Percentiles rank a stretch among this genome's conserved stretches.
Conservation (phyloP, 1,140 invertebrate species). For the Lordiphosa stackelbergi region DNA sequence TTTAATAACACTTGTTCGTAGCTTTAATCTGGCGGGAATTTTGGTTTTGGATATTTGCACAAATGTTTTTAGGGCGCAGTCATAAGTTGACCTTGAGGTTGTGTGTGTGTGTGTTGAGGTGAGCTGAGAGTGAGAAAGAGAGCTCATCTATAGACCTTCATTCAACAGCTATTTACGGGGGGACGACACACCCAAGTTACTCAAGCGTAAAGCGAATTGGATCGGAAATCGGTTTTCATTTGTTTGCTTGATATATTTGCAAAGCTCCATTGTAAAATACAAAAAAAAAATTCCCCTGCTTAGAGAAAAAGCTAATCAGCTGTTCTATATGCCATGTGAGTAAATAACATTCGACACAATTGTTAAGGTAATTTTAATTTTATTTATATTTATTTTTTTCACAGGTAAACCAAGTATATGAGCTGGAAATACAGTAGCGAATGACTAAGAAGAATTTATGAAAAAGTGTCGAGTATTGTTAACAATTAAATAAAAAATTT, state of each 20-base stretch:
- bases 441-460: not conserved
- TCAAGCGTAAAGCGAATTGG: slow-evolving; percentile 49
- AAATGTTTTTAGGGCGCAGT: slow-evolving; percentile 34
- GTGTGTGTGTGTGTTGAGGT: slow-evolving; percentile 8
- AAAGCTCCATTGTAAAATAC: slow-evolving; percentile 16
- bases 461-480: not conserved
- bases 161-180: slow-evolving; percentile 21
- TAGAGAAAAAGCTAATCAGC: slow-evolving; percentile 37
- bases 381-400: slow-evolving; percentile 11
- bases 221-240: slow-evolving; percentile 59
- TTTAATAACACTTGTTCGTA: slow-evolving; percentile 47
- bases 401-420: slow-evolving; percentile 38
- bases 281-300: not conserved
- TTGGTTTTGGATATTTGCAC: slow-evolving; percentile 45
- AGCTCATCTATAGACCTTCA: slow-evolving; percentile 31
- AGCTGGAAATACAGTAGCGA: slow-evolving; percentile 15
- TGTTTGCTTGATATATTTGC: slow-evolving; percentile 18
- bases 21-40: slow-evolving; percentile 20
- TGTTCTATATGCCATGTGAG: slow-evolving; percentile 41
- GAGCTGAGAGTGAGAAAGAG: slow-evolving; percentile 7
- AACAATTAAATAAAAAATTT: no score
- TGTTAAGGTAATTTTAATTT: slow-evolving; percentile 10
- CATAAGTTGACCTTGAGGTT: slow-evolving; percentile 31
- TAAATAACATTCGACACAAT: slow-evolving; percentile 46
- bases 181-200: slow-evolving; percentile 45